These are phyloP conservation scores for Cyclophora punctaria DNA, from an alignment of 2,888 invertebrate genomes.

Conservation along the genomic window DNA sequence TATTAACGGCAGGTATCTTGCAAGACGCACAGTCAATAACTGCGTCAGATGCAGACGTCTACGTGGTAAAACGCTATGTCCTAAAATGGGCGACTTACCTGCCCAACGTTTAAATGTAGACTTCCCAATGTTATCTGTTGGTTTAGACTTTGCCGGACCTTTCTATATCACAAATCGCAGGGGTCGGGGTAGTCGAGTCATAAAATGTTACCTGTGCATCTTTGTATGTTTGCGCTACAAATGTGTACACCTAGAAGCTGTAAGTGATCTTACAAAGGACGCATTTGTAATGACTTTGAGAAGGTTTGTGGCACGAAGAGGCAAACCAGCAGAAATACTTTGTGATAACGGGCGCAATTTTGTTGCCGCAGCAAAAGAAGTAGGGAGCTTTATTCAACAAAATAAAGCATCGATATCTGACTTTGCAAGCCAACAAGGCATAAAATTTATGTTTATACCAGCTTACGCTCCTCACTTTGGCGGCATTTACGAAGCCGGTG, in stretches of 20 bases:
- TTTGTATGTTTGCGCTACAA: constrained; percentile 21
- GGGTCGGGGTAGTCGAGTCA: constrained; percentile 10
- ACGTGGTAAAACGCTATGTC: constrained; percentile 14
- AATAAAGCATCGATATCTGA: constrained; percentile 10
- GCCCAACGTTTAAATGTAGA: constrained; percentile 10
- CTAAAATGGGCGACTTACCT: constrained; percentile 25
- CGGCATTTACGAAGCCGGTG: constrained; percentile 15
- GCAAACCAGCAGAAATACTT: constrained; percentile 24
- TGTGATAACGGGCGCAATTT: constrained; percentile 27
- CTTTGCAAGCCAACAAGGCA: constrained; percentile 19
- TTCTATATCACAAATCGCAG: constrained; percentile 8
- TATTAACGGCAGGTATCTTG: constrained; percentile 15
- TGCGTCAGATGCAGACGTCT: constrained; percentile 13
- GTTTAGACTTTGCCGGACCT: constrained; percentile 11
- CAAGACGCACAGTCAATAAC: constrained; percentile 11
- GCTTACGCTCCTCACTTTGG: constrained; percentile 23
- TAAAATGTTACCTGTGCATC: constrained; percentile 15
- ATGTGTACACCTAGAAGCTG: constrained; percentile 22
- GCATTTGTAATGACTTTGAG: constrained; percentile 21
- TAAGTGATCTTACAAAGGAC: constrained; percentile 21
- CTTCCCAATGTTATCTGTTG: constrained; percentile 16
- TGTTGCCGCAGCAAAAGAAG: constrained; percentile 20
- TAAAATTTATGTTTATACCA: constrained; percentile 20
- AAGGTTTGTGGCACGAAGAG: constrained; percentile 25
- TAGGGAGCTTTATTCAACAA: constrained; percentile 15